Base-by-base conservation (phyloP, 1,140 invertebrate species). In the Doryteuthis pealeii region DNA sequence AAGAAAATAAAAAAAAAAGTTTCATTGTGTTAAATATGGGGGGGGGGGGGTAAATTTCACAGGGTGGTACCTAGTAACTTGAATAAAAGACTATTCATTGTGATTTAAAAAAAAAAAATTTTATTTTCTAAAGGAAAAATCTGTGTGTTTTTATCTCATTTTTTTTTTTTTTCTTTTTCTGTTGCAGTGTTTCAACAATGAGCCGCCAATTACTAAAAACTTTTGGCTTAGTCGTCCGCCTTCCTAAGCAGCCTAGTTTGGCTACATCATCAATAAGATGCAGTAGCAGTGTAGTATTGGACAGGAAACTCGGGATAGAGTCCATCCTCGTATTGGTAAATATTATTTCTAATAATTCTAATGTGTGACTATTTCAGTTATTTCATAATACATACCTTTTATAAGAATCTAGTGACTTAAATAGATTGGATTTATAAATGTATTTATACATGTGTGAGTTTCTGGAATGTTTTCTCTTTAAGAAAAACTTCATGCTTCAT, bases 281-380 rank as follows among this genome's bases (percentile, higher is more conserved):
- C 15, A 32, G 18, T 26, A 22, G 30, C 6, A 22, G 32, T 12
- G 66, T 32, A 33, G 66, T 68, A 30, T 32, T 68, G 18, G 10
- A 32, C 30, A 31, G 22, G 66, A 68, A 1, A 26, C 66, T 15
- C 5, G 66, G 31, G 66, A 68, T 15, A 31, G 31, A 32, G 30
- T 68, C 66, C 66, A 68, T 68, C 66, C 66, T 10, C 22, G 66
- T 26, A 68, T 68, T 32, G 66, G 66, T 68, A 32, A 26, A 22
- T 31, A 32, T 31, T 6, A 8, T 31, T 30, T 28, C 0, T 68
- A 0, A 26, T 30, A 26, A 32, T 30, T 30, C 18, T 22, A 33
- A 18, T 32, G 12, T 30, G 10, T 32, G 15, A 22, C 8, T n/a
- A n/a, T n/a, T n/a, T n/a, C n/a, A n/a, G n/a, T n/a, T n/a, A n/a